Percentiles rank a stretch among this genome's conserved stretches.
These are phyloP conservation scores for Sinonovacula constricta DNA, from an alignment of 1,140 invertebrate genomes.

Conservation along the genomic window DNA sequence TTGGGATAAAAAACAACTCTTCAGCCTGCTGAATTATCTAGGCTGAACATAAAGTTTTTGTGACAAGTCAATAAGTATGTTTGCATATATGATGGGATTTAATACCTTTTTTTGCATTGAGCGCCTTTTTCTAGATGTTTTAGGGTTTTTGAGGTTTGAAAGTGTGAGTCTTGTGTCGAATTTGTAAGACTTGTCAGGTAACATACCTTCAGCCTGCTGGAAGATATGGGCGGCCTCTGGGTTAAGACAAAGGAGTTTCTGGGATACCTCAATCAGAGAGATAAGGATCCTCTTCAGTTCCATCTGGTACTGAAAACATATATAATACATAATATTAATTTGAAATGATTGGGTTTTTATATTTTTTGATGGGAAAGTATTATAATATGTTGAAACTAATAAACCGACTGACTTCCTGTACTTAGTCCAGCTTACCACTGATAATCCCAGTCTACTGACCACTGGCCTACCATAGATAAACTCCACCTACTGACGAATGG, in stretches of 20 bases:
- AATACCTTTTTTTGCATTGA: too few relatives aligned
- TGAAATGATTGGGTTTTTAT: neutral
- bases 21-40: too few relatives aligned
- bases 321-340: slow-evolving; percentile 5
- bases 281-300: slow-evolving; percentile 84
- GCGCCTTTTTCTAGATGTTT: too few relatives aligned
- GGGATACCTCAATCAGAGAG: slow-evolving; percentile 83
- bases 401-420: slow-evolving; percentile 8
- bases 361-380: neutral
- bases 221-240: slow-evolving; percentile 80
- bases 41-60: too few relatives aligned
- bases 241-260: slow-evolving; percentile 82
- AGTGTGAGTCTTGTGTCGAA: too few relatives aligned
- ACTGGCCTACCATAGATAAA: too few relatives aligned
- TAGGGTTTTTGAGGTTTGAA: too few relatives aligned
- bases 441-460: neutral
- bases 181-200: too few relatives aligned
- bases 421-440: neutral
- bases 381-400: neutral
- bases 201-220: slow-evolving; percentile 74
- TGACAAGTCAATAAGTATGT: too few relatives aligned
- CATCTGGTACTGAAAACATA: slow-evolving; percentile 81
- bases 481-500: too few relatives aligned
- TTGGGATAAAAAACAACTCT: too few relatives aligned
- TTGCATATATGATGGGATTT: too few relatives aligned